Evolutionary conservation across 2,888 invertebrate species (phyloP).

Genomic region (Apeira syringaria): DNA sequence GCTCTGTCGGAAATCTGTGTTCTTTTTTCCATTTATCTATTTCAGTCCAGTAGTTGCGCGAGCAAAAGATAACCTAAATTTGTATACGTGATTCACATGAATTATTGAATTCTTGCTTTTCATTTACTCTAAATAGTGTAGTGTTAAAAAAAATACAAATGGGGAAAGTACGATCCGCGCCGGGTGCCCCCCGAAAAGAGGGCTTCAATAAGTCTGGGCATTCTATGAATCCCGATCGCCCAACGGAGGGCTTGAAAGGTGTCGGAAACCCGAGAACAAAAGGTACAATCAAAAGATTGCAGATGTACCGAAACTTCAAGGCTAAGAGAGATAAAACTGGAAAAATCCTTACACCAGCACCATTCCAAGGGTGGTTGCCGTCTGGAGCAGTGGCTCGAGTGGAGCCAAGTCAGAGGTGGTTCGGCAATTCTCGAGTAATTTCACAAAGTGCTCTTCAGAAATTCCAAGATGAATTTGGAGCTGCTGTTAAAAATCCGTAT

Average conservation of each 20-base stretch:
- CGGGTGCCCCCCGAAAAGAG: constrained; percentile 91
- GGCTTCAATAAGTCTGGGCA: constrained; percentile 94
- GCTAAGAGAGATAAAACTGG: constrained; percentile 95
- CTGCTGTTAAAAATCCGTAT: constrained; percentile 97
- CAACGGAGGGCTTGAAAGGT: constrained; percentile 90
- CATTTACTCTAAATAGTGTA: constrained; percentile 9
- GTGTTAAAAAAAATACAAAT: constrained; percentile 62
- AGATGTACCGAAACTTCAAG: constrained; percentile 99
- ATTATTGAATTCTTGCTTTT: not conserved
- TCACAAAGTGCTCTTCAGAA: constrained; percentile 95
- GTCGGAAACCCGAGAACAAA: constrained; percentile 94
- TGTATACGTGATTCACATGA: constrained; percentile 11
- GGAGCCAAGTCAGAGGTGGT: constrained; percentile 99
- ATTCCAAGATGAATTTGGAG: constrained; percentile 97
- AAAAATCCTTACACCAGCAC: constrained; percentile 96
- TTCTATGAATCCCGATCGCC: constrained; percentile 97
- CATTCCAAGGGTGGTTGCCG: constrained; percentile 95
- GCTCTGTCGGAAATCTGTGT: no score
- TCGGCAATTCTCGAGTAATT: constrained; percentile 98
- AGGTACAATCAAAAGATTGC: constrained; percentile 96
- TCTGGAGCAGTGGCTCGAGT: constrained; percentile 97
- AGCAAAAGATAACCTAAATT: constrained; percentile 4
- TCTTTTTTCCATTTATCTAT: no score
- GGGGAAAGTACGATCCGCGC: constrained; percentile 89
- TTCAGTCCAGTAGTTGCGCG: no score